Evolutionary conservation across 1,140 invertebrate genomes (phyloP).

Genomic region (Grapholita molesta): DNA sequence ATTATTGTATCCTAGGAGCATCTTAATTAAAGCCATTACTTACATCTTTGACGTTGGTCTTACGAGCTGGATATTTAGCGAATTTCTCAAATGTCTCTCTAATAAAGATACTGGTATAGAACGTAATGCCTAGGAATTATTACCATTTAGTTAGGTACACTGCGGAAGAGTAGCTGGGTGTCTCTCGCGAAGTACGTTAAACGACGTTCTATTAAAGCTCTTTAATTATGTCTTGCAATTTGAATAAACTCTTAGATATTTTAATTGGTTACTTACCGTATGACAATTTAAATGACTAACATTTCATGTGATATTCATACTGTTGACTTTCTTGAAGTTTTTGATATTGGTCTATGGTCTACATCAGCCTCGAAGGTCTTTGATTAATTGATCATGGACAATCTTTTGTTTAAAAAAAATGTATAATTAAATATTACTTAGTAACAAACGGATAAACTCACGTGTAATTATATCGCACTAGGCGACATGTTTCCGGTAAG

Average conservation of each 20-base stretch:
- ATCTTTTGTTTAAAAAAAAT: too few relatives aligned
- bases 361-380: too few relatives aligned
- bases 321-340: too few relatives aligned
- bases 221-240: neutral
- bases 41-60: neutral
- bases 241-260: neutral
- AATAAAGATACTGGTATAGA: conserved; percentile 12
- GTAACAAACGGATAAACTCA: too few relatives aligned
- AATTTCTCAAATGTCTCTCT: neutral
- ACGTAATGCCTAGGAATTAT: neutral
- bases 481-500: too few relatives aligned
- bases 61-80: neutral
- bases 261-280: neutral
- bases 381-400: too few relatives aligned
- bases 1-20: too few relatives aligned
- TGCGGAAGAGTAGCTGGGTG: neutral
- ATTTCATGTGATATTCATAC: neutral
- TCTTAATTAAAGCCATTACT: neutral
- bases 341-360: too few relatives aligned
- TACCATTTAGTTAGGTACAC: neutral
- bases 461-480: too few relatives aligned
- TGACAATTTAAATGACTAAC: neutral
- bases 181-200: neutral
- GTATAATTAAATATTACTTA: too few relatives aligned
- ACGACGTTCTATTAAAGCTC: neutral